Evolutionary conservation across 2,797 vertebrate species (phyloP), one percentile per base, ranked within the genome.

Genomic region (Esox masquinongy): DNA sequence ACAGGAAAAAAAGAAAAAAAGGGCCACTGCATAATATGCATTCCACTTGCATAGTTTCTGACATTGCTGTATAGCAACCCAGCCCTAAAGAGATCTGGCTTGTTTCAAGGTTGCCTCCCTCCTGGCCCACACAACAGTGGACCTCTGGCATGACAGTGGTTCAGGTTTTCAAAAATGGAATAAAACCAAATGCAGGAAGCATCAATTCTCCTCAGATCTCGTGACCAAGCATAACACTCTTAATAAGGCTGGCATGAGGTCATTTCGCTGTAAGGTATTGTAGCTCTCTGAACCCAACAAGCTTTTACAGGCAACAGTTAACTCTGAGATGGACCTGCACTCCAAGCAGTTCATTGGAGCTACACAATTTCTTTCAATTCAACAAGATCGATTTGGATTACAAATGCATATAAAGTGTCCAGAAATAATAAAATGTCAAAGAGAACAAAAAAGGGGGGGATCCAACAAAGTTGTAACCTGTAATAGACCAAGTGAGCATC

Each of bases 41-140:
- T 93, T 93, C 90, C 88, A 90, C 91, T 95, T 95, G 94, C 94
- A 95, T 95, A 95, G 94, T 94, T 94, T 88, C 88, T 83, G 85
- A 90, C 91, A 91, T 85, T 83, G 88, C 84, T 86, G 85, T 88
- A 87, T 87, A 86, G 85, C 87, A 87, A 88, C 89, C 88, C 91
- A 77, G 87, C 91, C 86, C 83, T 84, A 80, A 87, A 84, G 88
- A 89, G 87, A 83, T 84, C 82, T 74, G 70, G 50, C 76, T 51
- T 19, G 64, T 69, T 53, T 68, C 43, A 50, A 74, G 81, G 85
- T 87, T 82, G 83, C 84, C 83, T 89, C 91, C 84, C 83, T 89
- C 90, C 90, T 86, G 83, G 79, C 78, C 80, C 8, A 19, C 56
- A 63, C n/a, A 22, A 24, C 36, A 69, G 68, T 43, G n/a, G 31